Conservation (phyloP, 2,113 vertebrate genomes). For the Chloroceryle aenea region DNA sequence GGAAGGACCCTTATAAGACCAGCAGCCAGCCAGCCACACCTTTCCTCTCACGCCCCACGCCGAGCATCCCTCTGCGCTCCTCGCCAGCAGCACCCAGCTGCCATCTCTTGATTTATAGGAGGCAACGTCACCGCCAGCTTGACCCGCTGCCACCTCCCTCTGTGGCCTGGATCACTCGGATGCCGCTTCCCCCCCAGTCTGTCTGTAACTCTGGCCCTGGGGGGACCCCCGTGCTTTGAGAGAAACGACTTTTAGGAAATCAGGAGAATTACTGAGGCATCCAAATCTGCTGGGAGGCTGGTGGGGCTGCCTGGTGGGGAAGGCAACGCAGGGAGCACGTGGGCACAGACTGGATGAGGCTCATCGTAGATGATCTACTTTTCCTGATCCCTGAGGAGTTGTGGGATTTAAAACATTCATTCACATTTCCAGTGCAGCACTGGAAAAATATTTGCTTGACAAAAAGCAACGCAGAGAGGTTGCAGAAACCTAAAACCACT, state of each 20-base stretch:
- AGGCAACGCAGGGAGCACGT: rapidly evolving
- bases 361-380: rapidly evolving
- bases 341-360: background rate
- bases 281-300: background rate
- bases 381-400: background rate
- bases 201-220: background rate
- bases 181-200: rapidly evolving
- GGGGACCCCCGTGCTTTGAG: background rate
- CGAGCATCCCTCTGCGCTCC: background rate
- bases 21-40: background rate
- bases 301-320: background rate
- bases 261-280: background rate
- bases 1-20: background rate
- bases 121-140: background rate
- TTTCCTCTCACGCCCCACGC: background rate
- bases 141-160: rapidly evolving
- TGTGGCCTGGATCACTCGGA: background rate
- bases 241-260: background rate
- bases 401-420: background rate
- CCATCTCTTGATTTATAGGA: background rate
- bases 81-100: background rate
- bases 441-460: background rate
- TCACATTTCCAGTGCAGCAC: background rate
- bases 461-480: background rate
- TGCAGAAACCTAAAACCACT: background rate